Conservation (phyloP, 2,113 vertebrate species). For the Lethenteron reissneri region DNA sequence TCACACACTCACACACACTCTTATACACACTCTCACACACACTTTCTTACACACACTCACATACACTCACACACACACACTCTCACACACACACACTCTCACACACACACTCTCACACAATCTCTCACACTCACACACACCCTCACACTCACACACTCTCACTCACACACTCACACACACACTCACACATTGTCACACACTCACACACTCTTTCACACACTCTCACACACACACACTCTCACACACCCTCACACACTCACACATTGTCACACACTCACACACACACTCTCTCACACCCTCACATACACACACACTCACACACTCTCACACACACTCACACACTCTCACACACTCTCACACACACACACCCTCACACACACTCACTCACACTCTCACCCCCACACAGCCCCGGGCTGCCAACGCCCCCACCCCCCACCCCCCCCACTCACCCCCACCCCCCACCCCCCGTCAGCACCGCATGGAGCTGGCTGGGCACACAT, state of each 20-base stretch:
- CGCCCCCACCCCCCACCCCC: no score
- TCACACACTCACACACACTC: background rate
- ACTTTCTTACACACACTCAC: background rate
- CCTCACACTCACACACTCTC: background rate
- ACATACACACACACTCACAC: background rate
- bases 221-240: background rate
- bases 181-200: background rate
- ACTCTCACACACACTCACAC: no score
- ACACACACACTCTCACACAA: background rate
- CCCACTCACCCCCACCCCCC: no score
- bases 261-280: background rate
- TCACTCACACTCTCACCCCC: no score
- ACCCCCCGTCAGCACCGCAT: no score
- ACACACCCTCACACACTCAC: background rate
- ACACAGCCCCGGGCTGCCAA: no score
- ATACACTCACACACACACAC: background rate
- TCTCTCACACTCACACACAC: background rate
- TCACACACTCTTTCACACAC: background rate
- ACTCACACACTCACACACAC: no score
- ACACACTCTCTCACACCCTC: background rate
- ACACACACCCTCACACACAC: no score
- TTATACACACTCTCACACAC: background rate
- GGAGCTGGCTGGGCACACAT: no score
- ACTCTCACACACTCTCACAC: no score
- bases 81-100: background rate